A percentile compares a stretch with the other conserved stretches of the same genome.
These are phyloP conservation scores for Plodia interpunctella DNA, from an alignment of 1,140 invertebrate genomes.

Conservation along the genomic window DNA sequence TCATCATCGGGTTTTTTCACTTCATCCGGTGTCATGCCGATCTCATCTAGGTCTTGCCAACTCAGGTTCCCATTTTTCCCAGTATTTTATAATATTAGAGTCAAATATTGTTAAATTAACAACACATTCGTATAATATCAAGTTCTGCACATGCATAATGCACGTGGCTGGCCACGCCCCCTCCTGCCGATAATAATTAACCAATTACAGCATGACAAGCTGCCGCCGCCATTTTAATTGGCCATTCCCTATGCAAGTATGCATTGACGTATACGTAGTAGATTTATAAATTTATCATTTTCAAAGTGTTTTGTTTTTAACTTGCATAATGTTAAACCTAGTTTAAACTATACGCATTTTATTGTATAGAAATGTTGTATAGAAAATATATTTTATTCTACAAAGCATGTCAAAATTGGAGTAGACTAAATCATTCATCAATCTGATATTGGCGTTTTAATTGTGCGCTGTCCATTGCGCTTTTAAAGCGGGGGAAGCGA, in stretches of 20 bases:
- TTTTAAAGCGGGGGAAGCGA: background rate
- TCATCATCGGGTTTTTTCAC: no score
- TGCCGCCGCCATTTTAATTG: conserved; percentile 67
- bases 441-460: conserved; percentile 7
- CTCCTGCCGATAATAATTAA: conserved; percentile 64
- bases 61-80: no score
- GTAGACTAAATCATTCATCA: background rate
- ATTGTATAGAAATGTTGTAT: background rate
- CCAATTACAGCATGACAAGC: conserved; percentile 70
- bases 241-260: conserved; percentile 39
- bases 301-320: background rate
- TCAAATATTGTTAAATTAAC: no score
- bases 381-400: background rate
- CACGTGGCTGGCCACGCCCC: conserved; percentile 44
- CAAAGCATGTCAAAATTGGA: background rate
- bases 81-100: no score
- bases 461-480: conserved; percentile 1
- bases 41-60: no score
- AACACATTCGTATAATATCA: background rate
- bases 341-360: no score
- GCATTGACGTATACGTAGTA: conserved; percentile 48
- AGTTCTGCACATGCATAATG: background rate
- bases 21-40: no score
- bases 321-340: no score
- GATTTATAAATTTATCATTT: conserved; percentile 25